Conservation (phyloP, 2,888 invertebrate genomes). For the Drosophila greeni region DNA sequence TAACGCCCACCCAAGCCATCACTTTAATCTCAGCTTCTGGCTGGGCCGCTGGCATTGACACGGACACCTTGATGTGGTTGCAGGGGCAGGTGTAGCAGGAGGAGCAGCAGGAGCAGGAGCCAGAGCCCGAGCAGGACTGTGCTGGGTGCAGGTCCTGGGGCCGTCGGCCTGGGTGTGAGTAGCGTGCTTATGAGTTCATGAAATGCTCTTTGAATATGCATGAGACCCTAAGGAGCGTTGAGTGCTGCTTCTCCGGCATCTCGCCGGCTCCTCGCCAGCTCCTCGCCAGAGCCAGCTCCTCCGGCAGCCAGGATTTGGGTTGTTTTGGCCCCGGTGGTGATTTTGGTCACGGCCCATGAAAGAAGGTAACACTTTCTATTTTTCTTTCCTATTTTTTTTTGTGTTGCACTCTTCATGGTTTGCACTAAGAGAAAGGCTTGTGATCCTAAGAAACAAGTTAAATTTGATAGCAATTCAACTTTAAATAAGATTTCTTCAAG, state of each 20-base stretch:
- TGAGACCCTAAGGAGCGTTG: slow-evolving; percentile 63
- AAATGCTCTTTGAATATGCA: slow-evolving; percentile 72
- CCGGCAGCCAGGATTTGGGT: slow-evolving; percentile 19
- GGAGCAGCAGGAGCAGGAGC: neutral
- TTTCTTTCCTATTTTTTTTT: slow-evolving; percentile 24
- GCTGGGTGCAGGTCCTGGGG: slow-evolving; percentile 13
- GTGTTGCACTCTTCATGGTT: slow-evolving; percentile 4
- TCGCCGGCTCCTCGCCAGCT: slow-evolving; percentile 9
- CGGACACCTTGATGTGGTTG: slow-evolving; percentile 37
- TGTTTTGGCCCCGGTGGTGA: slow-evolving; percentile 45
- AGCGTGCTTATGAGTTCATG: slow-evolving; percentile 70
- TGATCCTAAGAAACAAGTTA: neutral
- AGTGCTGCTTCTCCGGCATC: slow-evolving; percentile 48
- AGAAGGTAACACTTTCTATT: slow-evolving; percentile 34
- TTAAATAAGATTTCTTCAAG: neutral
- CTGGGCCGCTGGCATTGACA: slow-evolving; percentile 24
- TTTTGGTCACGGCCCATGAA: slow-evolving; percentile 45
- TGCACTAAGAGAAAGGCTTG: neutral
- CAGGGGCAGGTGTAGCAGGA: neutral
- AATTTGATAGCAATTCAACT: no score
- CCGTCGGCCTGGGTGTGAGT: slow-evolving; percentile 44
- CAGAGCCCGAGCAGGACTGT: neutral
- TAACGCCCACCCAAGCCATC: slow-evolving; percentile 6
- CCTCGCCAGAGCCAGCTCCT: neutral
- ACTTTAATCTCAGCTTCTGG: slow-evolving; percentile 26